Evolutionary conservation across 2,797 vertebrate genomes (phyloP).

Genomic region (Clarias laeviceps): DNA sequence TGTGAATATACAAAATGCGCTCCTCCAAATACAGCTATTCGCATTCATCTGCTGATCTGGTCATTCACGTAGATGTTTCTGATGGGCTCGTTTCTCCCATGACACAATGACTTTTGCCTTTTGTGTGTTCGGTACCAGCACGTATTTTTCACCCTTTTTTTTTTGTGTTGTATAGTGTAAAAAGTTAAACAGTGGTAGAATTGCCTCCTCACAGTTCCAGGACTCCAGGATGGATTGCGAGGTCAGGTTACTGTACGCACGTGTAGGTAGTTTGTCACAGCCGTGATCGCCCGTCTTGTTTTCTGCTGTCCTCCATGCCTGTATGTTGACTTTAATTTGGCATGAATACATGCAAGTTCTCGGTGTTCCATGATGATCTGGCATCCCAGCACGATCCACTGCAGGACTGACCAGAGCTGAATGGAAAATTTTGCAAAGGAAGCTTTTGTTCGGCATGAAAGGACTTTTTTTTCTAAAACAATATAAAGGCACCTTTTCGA

Average conservation of each 20-base stretch:
- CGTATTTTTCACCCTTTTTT: neutral
- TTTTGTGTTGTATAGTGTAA: neutral
- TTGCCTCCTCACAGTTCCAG: neutral
- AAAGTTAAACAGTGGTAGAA: neutral
- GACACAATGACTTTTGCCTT: neutral
- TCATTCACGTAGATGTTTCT: neutral
- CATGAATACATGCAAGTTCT: neutral
- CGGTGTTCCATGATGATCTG: neutral
- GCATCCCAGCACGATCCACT: neutral
- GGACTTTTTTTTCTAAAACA: too few relatives aligned
- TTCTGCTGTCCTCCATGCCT: neutral
- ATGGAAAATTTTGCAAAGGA: neutral
- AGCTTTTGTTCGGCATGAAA: neutral
- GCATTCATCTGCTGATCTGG: neutral
- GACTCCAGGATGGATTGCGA: neutral
- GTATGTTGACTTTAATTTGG: neutral
- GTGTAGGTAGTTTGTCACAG: too few relatives aligned
- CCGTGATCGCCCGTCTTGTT: too few relatives aligned
- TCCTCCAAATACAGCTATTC: neutral
- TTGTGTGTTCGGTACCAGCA: neutral
- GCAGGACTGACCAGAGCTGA: neutral
- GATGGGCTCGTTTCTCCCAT: neutral
- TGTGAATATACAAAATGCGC: neutral
- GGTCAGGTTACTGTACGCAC: neutral
- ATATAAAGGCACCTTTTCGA: too few relatives aligned